phyloP scores from a whole-genome alignment of 2,797 vertebrate genomes.

The Trachops cirrhosus region DNA sequence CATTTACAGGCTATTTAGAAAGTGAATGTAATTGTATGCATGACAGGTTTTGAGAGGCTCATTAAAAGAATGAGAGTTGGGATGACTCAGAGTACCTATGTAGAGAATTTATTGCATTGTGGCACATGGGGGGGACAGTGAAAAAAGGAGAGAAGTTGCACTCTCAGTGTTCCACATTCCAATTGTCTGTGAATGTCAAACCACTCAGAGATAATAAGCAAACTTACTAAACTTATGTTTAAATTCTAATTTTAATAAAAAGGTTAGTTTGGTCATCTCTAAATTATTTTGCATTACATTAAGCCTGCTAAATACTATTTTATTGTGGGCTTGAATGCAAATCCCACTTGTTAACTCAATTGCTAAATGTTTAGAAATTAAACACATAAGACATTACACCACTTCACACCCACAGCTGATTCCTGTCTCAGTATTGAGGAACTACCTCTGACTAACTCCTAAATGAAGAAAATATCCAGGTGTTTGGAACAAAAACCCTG shows the following conservation, averaged over 20 bases:
- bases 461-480: background rate
- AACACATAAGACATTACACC: background rate
- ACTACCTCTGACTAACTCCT: background rate
- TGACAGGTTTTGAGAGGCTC: background rate
- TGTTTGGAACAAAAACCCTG: background rate
- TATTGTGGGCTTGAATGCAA: background rate
- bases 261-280: background rate
- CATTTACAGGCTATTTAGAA: background rate
- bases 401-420: background rate
- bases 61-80: background rate
- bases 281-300: background rate
- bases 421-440: background rate
- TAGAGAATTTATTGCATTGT: background rate
- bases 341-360: background rate
- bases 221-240: background rate
- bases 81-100: background rate
- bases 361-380: background rate
- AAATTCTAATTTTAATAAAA: background rate
- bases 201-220: background rate
- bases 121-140: too few relatives aligned
- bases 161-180: background rate
- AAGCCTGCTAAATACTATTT: background rate
- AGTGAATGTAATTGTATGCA: background rate
- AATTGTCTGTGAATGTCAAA: background rate
- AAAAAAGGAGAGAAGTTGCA: background rate